A percentile compares a stretch with the other conserved stretches of the same genome.
phyloP scores from a whole-genome alignment of 1,140 invertebrate species.

The Mycetomoellerius zeteki region DNA sequence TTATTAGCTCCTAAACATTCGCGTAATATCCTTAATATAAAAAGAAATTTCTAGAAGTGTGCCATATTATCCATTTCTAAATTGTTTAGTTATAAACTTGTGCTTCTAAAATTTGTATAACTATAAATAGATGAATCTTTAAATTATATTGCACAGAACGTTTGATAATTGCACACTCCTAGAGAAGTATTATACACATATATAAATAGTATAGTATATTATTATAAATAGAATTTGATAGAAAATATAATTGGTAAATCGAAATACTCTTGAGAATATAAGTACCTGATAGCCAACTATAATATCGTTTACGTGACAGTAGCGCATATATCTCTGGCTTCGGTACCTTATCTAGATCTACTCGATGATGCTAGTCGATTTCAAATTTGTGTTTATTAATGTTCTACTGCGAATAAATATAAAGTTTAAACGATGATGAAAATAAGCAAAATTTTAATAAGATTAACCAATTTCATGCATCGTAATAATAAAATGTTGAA shows the following conservation, averaged over 20 bases:
- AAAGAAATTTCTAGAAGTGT: conserved; percentile 45
- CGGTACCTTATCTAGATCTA: conserved; percentile 41
- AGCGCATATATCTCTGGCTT: conserved; percentile 20
- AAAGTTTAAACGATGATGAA: conserved; percentile 43
- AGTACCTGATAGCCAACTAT: conserved; percentile 34
- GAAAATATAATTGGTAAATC: conserved; percentile 28
- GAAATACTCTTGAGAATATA: conserved; percentile 35
- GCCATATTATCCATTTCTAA: conserved; percentile 13
- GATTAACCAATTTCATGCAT: conserved; percentile 51
- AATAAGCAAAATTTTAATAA: conserved; percentile 53
- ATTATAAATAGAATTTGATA: conserved; percentile 32
- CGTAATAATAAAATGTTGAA: conserved; percentile 35
- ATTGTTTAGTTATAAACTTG: not conserved
- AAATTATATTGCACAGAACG: not conserved
- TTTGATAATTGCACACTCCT: conserved; percentile 50
- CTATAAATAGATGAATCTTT: not conserved
- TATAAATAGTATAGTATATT: conserved; percentile 25
- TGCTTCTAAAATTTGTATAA: not conserved
- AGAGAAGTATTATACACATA: conserved; percentile 32
- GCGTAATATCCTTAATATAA: not conserved
- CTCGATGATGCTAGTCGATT: conserved; percentile 28
- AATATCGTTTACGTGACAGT: conserved; percentile 36
- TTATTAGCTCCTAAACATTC: conserved; percentile 34
- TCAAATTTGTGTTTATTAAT: conserved; percentile 42
- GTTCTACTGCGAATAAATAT: conserved; percentile 50